These are phyloP conservation scores for Felis catus DNA, from an alignment of 2,113 vertebrate species.

Conservation along the genomic window DNA sequence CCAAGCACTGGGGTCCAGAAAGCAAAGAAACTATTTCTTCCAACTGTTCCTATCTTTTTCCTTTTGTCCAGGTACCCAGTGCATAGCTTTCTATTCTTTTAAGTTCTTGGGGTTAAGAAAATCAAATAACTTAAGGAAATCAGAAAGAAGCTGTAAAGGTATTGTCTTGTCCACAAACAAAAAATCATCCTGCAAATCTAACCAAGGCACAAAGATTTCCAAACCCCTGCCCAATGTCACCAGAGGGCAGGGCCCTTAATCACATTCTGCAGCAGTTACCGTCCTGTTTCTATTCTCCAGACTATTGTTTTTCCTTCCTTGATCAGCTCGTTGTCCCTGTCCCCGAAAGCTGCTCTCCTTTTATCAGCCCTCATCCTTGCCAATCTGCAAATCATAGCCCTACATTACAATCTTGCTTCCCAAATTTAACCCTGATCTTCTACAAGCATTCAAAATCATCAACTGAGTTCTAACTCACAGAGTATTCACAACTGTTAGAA, in stretches of 20 bases:
- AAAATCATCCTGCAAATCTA: not conserved
- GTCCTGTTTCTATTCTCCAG: not conserved
- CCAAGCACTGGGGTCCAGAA: not conserved
- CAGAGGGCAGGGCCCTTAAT: not conserved
- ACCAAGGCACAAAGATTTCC: not conserved
- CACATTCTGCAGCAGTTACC: not conserved
- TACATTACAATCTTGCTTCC: not conserved
- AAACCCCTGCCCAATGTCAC: not conserved
- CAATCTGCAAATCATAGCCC: not conserved
- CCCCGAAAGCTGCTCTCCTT: not conserved
- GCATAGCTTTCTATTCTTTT: not conserved
- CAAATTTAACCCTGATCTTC: not conserved
- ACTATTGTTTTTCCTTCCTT: not conserved
- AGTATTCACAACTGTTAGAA: not conserved
- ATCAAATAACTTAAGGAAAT: conserved; percentile 2
- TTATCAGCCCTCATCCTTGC: not conserved
- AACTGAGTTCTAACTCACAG: not conserved
- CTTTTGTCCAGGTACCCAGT: not conserved
- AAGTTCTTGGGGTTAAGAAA: not conserved
- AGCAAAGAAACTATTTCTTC: not conserved
- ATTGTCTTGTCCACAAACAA: not conserved
- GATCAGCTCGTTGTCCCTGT: not conserved
- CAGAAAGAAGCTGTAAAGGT: not conserved
- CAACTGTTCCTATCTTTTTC: not conserved
- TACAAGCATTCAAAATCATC: not conserved